Base-by-base conservation (phyloP, 2,888 invertebrate species). In the Latrodectus hesperus region DNA sequence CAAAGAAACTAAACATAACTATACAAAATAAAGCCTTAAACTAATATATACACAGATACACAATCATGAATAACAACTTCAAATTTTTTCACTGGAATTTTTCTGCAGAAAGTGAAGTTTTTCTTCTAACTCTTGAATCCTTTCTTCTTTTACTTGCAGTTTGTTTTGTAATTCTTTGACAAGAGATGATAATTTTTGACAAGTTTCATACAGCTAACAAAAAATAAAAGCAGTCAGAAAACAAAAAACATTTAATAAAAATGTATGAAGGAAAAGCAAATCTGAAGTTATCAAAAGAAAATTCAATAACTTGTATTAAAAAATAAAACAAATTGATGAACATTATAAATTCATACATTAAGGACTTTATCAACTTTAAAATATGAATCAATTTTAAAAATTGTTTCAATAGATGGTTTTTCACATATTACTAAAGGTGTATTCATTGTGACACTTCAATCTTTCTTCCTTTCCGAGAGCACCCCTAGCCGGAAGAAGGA, bases 51-150 rank as follows among this genome's bases (percentile, higher is more conserved):
- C 6, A 22, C 22, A 22, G 22, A 22, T 22, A 38, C 38, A 38
- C 6, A 38, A 38, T 38, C 2, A 38, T 38, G 6, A 38, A 38
- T 38, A 38, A 38, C 38, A 38, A 38, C 38, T 60, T 60, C 60
- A 60, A 60, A 16, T 60, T 12, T 60, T n/a, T 16, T 60, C n/a
- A n/a, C 60, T 16, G 12, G n/a, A 60, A 60, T 74, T 67, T 38
- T 53, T 74, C 49, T 85, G 77, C 3, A 79, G 17, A 70, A 70
- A 64, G n/a, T 70, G 81, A 14, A 93, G 87, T 88, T 96, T 95
- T 81, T 95, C 95, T 91, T 97, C 97, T 51, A 97, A 93, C 91
- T 97, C 96, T 83, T 95, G 94, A 26, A 97, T 95, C 73, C 96
- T 94, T 90, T 95, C 94, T 91, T 97, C 97, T 91, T 96, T 96